A percentile compares a stretch with the other conserved stretches of the same genome.
phyloP scores from a whole-genome alignment of 2,888 invertebrate genomes.

The Limnephilus marmoratus region DNA sequence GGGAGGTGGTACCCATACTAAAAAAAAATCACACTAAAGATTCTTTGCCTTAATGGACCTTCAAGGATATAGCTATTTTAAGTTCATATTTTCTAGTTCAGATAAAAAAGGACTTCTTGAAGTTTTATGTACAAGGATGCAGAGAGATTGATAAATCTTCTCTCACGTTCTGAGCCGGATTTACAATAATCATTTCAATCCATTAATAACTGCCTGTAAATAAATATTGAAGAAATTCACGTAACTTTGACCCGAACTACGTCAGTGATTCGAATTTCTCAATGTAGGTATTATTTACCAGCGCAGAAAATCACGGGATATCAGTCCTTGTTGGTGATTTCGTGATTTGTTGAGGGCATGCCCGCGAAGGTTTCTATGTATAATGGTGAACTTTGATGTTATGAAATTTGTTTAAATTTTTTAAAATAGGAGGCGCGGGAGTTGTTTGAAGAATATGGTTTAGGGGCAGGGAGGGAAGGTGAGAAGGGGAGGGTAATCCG shows the following conservation, averaged over 20 bases:
- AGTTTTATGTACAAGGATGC: neutral
- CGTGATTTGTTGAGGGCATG: no score
- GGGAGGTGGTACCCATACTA: no score
- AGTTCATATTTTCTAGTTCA: neutral
- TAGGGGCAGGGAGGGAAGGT: no score
- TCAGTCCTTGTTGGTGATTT: no score
- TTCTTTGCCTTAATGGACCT: neutral
- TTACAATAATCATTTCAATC: neutral
- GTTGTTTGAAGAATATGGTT: no score
- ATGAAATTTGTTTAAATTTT: no score
- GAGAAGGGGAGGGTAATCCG: no score
- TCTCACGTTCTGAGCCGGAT: constrained; percentile 3
- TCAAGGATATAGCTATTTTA: neutral
- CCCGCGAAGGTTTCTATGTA: no score
- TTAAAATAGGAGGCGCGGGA: no score
- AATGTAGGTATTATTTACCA: neutral
- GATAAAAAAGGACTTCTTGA: neutral
- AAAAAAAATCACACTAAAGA: neutral
- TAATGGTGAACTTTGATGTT: no score
- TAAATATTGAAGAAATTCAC: neutral
- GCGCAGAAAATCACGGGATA: neutral
- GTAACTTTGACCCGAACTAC: neutral
- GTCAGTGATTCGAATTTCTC: neutral
- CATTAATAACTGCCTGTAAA: neutral
- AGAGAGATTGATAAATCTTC: neutral